Evolutionary conservation across 2,113 vertebrate species (phyloP), one percentile per base, ranked within the genome.

Genomic region (Empidonax traillii): DNA sequence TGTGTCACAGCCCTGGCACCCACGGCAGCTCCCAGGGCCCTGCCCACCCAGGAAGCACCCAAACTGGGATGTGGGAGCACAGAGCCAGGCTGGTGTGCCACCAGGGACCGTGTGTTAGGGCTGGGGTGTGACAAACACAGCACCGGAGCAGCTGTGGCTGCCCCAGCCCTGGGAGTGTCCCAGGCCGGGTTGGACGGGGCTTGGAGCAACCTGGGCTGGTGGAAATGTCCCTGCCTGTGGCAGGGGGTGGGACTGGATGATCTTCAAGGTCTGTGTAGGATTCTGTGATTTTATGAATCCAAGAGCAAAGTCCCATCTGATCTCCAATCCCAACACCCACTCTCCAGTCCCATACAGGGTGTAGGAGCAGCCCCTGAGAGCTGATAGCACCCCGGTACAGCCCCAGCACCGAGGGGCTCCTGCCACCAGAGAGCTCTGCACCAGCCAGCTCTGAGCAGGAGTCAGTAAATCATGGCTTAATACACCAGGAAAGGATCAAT

Each of bases 81-180:
- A 0, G 68, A 21, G 35, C 24, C 27, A 1, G 52, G 27, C 65
- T 43, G 78, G 31, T 19, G 12, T 20, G 52, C 27, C 49, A 3
- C 23, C 51, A 1, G 1, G 1, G 10, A 5, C 15, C 0, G 1
- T 0, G 37, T 4, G 18, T 3, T 1, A 3, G 4, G 47, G 37
- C 52, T 18, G 10, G 30, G 46, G 3, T 18, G 28, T 1, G 30
- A 19, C 1, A 12, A 43, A 30, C 1, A 12, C 37, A 5, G 58
- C 35, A 1, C 37, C 71, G 16, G 43, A 27, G 12, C 7, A 14
- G 37, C 73, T 20, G 23, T 0, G 44, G 14, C 41, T 55, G 41
- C 8, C 65, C 72, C 84, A 37, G 1, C 31, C 37, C 74, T 14
- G 74, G 30, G 1, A 27, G 16, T 14, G 49, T 0, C 43, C 76